A percentile compares a stretch with the other conserved stretches of the same genome.
phyloP scores from a whole-genome alignment of 2,888 invertebrate genomes.

The Zaprionus lineosus region DNA sequence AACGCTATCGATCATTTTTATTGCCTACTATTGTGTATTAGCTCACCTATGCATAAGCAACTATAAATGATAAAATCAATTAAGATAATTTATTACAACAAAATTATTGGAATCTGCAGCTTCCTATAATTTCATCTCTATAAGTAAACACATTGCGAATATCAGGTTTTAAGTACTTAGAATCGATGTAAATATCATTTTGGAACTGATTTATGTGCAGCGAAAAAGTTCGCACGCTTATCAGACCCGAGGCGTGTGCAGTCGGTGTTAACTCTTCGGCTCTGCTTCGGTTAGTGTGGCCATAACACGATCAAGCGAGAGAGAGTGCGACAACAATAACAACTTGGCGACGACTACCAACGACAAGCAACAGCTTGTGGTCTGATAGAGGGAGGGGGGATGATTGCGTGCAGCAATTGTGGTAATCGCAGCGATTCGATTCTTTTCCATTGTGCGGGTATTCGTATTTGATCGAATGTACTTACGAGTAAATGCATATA shows the following conservation, averaged over 20 bases:
- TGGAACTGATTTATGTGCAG: conserved; percentile 23
- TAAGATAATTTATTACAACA: conserved; percentile 5
- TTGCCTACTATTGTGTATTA: conserved; percentile 69
- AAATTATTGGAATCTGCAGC: neutral
- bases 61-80: no score
- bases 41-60: neutral
- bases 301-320: neutral
- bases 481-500: conserved; percentile 9
- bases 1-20: conserved; percentile 69
- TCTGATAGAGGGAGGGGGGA: neutral
- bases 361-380: no score
- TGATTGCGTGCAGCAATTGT: conserved; percentile 21
- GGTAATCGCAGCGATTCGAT: conserved; percentile 35
- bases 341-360: no score
- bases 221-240: conserved; percentile 10
- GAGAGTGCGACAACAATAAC: neutral
- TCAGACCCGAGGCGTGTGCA: conserved; percentile 11
- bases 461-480: conserved; percentile 10
- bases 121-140: no score
- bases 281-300: conserved; percentile 8
- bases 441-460: conserved; percentile 10
- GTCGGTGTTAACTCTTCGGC: conserved; percentile 3
- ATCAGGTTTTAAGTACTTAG: no score
- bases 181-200: no score
- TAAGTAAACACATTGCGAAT: no score